Conservation (phyloP, 2,888 invertebrate species). For the Bimastos eiseni region DNA sequence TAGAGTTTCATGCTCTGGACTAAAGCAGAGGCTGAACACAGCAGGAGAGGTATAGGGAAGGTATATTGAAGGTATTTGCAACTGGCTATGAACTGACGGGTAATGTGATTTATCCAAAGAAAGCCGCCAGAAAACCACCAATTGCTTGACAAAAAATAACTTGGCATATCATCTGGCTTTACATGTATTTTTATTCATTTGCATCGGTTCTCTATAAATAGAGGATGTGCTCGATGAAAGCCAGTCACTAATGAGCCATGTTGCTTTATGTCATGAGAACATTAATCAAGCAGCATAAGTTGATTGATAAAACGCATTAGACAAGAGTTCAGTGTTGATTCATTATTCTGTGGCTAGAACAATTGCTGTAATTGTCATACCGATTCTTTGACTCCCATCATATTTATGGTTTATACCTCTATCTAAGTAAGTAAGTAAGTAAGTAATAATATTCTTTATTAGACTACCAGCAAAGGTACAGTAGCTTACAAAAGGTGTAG, state of each 20-base stretch:
- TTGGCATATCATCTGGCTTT: background rate
- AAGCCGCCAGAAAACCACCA: background rate
- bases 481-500: no score
- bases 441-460: no score
- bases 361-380: background rate
- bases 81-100: background rate
- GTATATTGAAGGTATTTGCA: background rate
- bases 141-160: background rate
- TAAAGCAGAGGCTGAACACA: background rate
- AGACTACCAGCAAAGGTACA: no score
- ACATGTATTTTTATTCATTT: background rate
- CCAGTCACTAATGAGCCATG: no score
- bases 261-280: no score
- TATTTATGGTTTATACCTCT: background rate
- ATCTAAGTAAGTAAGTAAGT: no score
- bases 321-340: background rate
- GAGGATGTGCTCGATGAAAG: background rate
- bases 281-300: no score
- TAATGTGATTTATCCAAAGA: background rate
- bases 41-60: background rate
- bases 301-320: background rate
- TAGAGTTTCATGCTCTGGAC: background rate
- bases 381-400: no score
- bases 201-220: background rate
- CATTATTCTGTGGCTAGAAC: background rate